Percentiles rank a stretch among this genome's conserved stretches.
Conservation (phyloP, 2,888 invertebrate species). For the Drosophila barbarae region DNA sequence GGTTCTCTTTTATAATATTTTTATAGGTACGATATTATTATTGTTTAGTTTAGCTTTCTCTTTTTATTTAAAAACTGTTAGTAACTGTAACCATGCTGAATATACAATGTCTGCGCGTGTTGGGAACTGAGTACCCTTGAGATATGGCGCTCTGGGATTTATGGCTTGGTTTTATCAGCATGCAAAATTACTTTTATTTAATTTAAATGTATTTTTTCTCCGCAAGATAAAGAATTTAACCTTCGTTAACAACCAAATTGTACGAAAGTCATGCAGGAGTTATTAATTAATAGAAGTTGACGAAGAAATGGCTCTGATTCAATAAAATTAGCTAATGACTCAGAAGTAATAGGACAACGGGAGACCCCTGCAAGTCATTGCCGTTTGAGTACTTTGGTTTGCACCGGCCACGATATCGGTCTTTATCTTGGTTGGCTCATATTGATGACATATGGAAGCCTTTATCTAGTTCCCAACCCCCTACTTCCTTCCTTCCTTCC, state of each 20-base stretch:
- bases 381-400: neutral
- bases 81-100: too few relatives aligned
- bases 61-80: too few relatives aligned
- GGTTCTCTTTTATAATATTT: neutral
- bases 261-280: too few relatives aligned
- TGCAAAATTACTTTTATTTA: neutral
- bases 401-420: conserved; percentile 2
- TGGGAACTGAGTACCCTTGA: neutral
- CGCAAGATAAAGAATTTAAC: neutral
- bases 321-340: conserved; percentile 9
- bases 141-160: conserved; percentile 5
- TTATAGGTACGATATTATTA: neutral
- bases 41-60: neutral
- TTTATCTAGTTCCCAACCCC: conserved; percentile 37
- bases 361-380: neutral
- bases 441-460: conserved; percentile 29
- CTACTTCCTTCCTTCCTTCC: conserved; percentile 7
- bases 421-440: conserved; percentile 2
- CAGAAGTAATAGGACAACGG: neutral
- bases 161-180: conserved; percentile 13
- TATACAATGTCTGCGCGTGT: conserved; percentile 21
- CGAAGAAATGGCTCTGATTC: neutral
- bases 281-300: neutral
- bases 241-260: neutral
- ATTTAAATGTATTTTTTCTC: neutral